These are phyloP conservation scores for Blastobasis adustella DNA, from an alignment of 2,888 invertebrate species.

Conservation along the genomic window DNA sequence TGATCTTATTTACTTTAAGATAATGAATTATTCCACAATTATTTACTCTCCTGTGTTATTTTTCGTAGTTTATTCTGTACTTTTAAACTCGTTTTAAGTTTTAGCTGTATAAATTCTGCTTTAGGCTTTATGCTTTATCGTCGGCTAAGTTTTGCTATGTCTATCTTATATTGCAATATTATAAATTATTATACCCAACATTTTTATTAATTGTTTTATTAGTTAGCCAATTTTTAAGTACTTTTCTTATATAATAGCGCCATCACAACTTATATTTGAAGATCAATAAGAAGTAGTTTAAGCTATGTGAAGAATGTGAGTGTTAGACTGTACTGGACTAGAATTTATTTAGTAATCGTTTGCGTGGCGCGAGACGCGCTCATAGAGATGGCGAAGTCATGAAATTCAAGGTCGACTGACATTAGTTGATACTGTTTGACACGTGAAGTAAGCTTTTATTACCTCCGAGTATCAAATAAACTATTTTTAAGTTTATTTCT, in stretches of 20 bases:
- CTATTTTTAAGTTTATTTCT: slow-evolving; percentile 55
- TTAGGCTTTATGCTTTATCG: slow-evolving; percentile 51
- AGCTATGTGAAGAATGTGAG: slow-evolving; percentile 45
- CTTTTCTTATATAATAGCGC: slow-evolving; percentile 43
- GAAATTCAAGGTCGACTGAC: slow-evolving; percentile 56
- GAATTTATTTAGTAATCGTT: slow-evolving; percentile 58
- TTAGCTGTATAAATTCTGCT: slow-evolving; percentile 63
- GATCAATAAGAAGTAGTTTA: slow-evolving; percentile 54
- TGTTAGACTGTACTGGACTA: slow-evolving; percentile 56
- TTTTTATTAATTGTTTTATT: slow-evolving; percentile 37
- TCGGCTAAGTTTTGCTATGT: slow-evolving; percentile 47
- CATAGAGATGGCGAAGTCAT: slow-evolving; percentile 31
- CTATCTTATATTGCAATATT: slow-evolving; percentile 44
- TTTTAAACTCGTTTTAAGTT: slow-evolving; percentile 40
- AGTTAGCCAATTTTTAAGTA: slow-evolving; percentile 65
- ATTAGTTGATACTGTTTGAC: slow-evolving; percentile 64
- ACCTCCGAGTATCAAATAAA: slow-evolving; percentile 75
- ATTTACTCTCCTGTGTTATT: slow-evolving; percentile 35
- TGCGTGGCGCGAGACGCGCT: slow-evolving; percentile 42
- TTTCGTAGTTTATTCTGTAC: slow-evolving; percentile 59
- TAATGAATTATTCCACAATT: slow-evolving; percentile 18
- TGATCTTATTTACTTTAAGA: slow-evolving; percentile 4
- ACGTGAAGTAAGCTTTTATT: slow-evolving; percentile 66
- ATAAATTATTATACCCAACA: slow-evolving; percentile 45
- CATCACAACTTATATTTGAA: slow-evolving; percentile 61